Conservation (phyloP, 1,140 invertebrate genomes). For the Phthorimaea operculella region DNA sequence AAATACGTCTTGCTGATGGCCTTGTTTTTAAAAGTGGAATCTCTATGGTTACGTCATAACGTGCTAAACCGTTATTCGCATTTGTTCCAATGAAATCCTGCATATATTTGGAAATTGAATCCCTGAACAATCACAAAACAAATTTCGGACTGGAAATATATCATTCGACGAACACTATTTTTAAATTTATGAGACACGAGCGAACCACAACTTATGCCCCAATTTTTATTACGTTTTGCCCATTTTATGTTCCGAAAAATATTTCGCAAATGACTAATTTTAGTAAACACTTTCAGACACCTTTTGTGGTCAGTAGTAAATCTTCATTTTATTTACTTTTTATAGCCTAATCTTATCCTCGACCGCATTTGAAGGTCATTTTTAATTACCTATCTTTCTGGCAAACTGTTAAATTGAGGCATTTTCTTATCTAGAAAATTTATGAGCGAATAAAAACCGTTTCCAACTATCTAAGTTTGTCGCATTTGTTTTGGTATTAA, state of each 20-base stretch:
- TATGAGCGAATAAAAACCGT: conserved; percentile 4
- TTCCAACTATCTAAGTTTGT: neutral
- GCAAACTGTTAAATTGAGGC: neutral
- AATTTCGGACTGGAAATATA: conserved; percentile 13
- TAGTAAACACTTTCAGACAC: conserved; percentile 16
- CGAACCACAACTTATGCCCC: neutral
- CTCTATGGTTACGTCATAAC: too few relatives aligned
- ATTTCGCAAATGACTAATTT: conserved; percentile 26
- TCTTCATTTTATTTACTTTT: conserved; percentile 13
- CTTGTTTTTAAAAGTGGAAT: too few relatives aligned
- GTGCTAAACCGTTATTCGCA: too few relatives aligned
- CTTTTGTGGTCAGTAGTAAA: conserved; percentile 23
- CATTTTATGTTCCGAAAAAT: neutral
- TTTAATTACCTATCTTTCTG: neutral
- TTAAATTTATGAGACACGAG: conserved; percentile 21
- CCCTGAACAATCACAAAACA: conserved; percentile 11
- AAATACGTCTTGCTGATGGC: too few relatives aligned
- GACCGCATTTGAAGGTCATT: neutral
- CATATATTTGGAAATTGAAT: conserved; percentile 22
- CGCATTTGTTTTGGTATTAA: too few relatives aligned
- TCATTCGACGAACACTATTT: conserved; percentile 16
- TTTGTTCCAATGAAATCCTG: conserved; percentile 3
- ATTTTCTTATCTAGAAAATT: neutral
- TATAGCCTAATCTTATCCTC: conserved; percentile 16
- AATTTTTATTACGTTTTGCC: neutral